Evolutionary conservation across 2,888 invertebrate species (phyloP), one percentile per base, ranked within the genome.

Genomic region (Stomorhina lunata): DNA sequence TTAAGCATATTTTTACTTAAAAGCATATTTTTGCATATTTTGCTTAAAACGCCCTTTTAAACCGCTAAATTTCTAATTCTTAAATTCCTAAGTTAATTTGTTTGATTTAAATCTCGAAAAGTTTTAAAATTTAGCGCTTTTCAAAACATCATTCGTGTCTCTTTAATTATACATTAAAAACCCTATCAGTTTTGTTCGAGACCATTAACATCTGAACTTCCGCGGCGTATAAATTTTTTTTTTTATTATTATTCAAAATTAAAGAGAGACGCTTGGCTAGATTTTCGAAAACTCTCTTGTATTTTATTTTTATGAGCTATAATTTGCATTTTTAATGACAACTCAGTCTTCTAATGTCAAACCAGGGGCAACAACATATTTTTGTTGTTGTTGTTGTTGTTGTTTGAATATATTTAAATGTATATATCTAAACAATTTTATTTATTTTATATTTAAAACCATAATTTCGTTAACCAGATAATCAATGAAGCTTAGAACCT

Each of bases 271-370:
- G 32, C 17, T 55, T 17, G 55, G 15, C 32, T 55, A 17, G 55
- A 17, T 55, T 43, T 20, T 20, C 15, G n/a, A n/a, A n/a, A n/a
- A n/a, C 34, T 27, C 15, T 9, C 12, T 22, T n/a, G 2, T 20
- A 37, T 66, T 65, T 29, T 65, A 15, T 72, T 73, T 63, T 59
- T 69, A 65, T 55, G 68, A 55, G 29, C 73, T n/a, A 48, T 59
- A 75, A 79, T 82, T 82, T 75, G 75, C 65, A 75, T 82, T 79
- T 79, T 37, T 75, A 82, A 82, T 75, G 40, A 82, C 61, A 69
- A 15, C 15, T 68, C 73, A 73, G 55, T 72, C 45, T 82, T 50
- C n/a, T 71, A 65, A 71, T 37, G 63, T 40, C 50, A 57, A 25
- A 20, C 17, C 57, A 57, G 55, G 43, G 73, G 37, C 77, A 69